phyloP scores from a whole-genome alignment of 2,888 invertebrate species.

The Cryptus armator region DNA sequence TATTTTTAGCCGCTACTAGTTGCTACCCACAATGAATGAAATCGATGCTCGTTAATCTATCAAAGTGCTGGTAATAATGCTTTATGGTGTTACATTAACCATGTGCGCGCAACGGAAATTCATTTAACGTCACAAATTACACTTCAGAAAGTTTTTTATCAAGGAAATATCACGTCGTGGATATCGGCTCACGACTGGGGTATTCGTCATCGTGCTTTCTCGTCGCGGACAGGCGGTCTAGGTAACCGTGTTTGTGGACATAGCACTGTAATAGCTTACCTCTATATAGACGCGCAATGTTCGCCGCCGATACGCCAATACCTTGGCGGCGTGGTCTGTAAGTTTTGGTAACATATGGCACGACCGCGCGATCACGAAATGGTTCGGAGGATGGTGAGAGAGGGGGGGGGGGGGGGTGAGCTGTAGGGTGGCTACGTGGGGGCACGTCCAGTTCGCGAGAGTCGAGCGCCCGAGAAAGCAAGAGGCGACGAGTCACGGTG shows the following conservation, averaged over 20 bases:
- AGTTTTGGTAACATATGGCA: slow-evolving; percentile 72
- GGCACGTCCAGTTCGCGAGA: slow-evolving; percentile 58
- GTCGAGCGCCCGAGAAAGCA: slow-evolving; percentile 43
- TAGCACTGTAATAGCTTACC: slow-evolving; percentile 1
- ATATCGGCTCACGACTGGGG: slow-evolving; percentile 56
- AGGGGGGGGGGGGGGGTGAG: not conserved
- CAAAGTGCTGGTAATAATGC: not conserved
- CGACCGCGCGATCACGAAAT: slow-evolving; percentile 39
- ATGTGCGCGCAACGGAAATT: not conserved
- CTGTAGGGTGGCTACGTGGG: slow-evolving; percentile 37
- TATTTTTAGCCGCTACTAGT: too few relatives aligned
- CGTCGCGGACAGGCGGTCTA: slow-evolving; percentile 23
- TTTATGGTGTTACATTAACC: not conserved
- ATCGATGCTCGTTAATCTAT: not conserved
- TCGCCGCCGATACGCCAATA: slow-evolving; percentile 56
- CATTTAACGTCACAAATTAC: slow-evolving; percentile 8
- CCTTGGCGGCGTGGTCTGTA: slow-evolving; percentile 49
- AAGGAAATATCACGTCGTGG: slow-evolving; percentile 24
- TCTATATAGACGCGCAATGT: slow-evolving; percentile 6
- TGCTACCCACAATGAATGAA: not conserved
- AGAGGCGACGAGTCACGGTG: slow-evolving; percentile 4
- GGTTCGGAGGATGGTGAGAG: slow-evolving; percentile 16
- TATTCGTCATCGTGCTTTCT: slow-evolving; percentile 35
- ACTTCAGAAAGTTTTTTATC: slow-evolving; percentile 26
- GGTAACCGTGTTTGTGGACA: slow-evolving; percentile 13